Evolutionary conservation across 2,888 invertebrate genomes (phyloP), one percentile per base, ranked within the genome.

Genomic region (Platycnemis pennipes): DNA sequence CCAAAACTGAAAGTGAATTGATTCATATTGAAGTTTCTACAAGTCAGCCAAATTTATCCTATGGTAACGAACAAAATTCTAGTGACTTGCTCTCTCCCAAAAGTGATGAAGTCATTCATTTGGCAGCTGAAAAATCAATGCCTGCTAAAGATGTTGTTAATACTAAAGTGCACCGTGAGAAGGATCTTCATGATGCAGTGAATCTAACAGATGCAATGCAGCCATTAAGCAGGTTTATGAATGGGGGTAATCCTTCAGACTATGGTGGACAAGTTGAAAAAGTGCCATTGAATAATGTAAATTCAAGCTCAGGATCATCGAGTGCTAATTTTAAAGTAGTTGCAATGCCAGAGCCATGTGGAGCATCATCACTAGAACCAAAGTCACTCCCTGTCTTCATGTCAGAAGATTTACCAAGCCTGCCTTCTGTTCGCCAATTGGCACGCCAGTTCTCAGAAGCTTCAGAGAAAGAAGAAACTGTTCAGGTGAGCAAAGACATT

Each of bases 371-470:
- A 5, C 42, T 16, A 63, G 53, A 37, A 5, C 31, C 91, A 91
- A 91, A 63, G 26, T 91, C 56, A 19, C 44, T 91, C 22, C 37
- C 53, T n/a, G 42, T 44, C 45, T n/a, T 42, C 26, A 44, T 63
- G 22, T 42, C 91, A 44, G 63, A 44, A 44, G n/a, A 42, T 11
- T 44, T 63, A 0, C 91, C 88, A 86, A 56, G 94, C 42, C 88
- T 94, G 26, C 98, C 98, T 37, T 98, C 98, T 95, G 98, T 98
- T 0, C 98, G 97, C 96, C 97, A 97, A 95, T 96, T 98, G 95
- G 95, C 95, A 37, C 95, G 95, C 88, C 95, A 95, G 91, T 95
- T 95, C 89, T 95, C 95, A 16, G 94, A 94, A 88, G 94, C 89
- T 94, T 94, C 95, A 95, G 86, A 94, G 94, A 94, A n/a, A 16